Evolutionary conservation across 2,797 vertebrate species (phyloP).

Genomic region (Cyclura pinguis): DNA sequence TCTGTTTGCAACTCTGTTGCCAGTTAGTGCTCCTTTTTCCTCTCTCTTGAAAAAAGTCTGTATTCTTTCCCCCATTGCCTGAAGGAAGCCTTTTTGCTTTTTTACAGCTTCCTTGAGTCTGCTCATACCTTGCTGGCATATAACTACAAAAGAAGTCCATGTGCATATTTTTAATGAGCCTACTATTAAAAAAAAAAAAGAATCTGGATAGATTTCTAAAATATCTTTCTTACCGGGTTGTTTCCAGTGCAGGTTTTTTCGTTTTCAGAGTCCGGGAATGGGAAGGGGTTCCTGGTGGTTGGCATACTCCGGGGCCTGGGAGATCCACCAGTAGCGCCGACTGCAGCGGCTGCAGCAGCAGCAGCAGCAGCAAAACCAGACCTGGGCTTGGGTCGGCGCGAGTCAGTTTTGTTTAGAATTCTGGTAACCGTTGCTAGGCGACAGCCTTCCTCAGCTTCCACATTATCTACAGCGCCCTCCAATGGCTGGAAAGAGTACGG

Average conservation of each 20-base stretch:
- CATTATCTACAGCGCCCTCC: background rate
- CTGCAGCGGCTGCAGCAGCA: background rate
- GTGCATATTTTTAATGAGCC: background rate
- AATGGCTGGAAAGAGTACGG: background rate
- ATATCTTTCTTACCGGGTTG: constrained; percentile 73
- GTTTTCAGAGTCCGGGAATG: constrained; percentile 75
- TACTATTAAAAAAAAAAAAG: background rate
- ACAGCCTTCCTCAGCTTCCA: constrained; percentile 30
- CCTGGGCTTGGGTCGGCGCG: background rate
- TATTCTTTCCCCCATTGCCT: background rate
- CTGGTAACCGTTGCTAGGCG: constrained; percentile 70
- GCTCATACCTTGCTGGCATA: background rate
- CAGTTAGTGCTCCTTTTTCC: background rate
- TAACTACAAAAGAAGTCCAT: background rate
- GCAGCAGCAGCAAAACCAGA: background rate
- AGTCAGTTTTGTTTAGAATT: constrained; percentile 46
- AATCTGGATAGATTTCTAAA: background rate
- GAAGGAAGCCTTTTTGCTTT: background rate
- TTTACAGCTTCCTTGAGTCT: background rate
- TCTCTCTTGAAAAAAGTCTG: too few species aligned
- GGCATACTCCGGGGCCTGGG: constrained; percentile 71
- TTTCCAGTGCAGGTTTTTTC: constrained; percentile 72
- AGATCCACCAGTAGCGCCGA: background rate
- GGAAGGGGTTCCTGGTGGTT: constrained; percentile 77
- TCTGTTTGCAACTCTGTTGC: background rate